phyloP scores from a whole-genome alignment of 2,888 invertebrate genomes.

The Stenodema calcarata region DNA sequence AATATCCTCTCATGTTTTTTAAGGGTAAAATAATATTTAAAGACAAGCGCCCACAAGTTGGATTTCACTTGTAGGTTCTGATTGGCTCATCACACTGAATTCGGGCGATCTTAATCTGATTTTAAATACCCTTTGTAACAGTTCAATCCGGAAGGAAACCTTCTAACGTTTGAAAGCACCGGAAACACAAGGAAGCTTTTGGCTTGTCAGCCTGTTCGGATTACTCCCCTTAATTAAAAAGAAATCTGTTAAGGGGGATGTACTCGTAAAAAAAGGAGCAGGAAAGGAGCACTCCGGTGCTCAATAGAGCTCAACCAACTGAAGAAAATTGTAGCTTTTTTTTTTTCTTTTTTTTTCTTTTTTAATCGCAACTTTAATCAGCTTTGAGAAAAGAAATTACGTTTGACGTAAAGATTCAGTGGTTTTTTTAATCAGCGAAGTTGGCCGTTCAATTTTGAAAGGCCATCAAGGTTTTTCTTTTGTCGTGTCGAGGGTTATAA shows the following conservation, averaged over 20 bases:
- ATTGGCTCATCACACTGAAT: too few species aligned
- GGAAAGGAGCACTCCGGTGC: background rate
- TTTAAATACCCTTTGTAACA: too few species aligned
- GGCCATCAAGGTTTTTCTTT: background rate
- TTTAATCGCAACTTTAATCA: background rate
- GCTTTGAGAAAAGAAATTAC: background rate
- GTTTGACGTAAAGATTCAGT: background rate
- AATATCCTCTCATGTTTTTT: too few species aligned
- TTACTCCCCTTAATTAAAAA: slow-evolving; percentile 17
- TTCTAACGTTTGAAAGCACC: background rate
- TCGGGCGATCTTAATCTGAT: too few species aligned
- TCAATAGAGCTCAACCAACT: background rate
- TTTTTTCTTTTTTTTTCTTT: too few species aligned
- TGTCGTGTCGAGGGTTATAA: too few species aligned
- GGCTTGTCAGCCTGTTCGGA: background rate
- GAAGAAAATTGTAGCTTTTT: background rate
- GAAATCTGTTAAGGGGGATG: background rate
- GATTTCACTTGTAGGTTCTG: too few species aligned
- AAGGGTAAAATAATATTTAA: too few species aligned
- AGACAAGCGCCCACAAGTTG: too few species aligned
- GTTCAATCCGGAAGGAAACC: background rate
- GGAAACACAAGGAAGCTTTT: background rate
- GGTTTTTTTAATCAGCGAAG: background rate
- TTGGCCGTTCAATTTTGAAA: background rate
- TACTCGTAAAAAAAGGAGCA: background rate